Conservation (phyloP, 2,888 invertebrate genomes). For the Pollenia angustigena region DNA sequence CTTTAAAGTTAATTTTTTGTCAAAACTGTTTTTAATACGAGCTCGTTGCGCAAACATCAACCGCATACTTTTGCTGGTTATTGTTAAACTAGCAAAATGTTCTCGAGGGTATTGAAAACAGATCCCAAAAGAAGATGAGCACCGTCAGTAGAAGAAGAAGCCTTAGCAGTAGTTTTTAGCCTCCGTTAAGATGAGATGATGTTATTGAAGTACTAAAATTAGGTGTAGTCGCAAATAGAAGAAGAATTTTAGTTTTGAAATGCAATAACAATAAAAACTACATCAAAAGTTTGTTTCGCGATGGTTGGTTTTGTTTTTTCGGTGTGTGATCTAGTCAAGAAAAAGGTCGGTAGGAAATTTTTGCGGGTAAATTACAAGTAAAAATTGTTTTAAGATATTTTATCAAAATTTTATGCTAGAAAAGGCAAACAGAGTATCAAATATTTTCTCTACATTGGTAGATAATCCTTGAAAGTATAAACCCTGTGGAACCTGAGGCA, state of each 20-base stretch:
- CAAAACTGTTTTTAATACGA: constrained; percentile 20
- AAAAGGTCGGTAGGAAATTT: constrained; percentile 26
- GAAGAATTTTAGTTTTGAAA: constrained; percentile 21
- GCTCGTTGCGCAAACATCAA: constrained; percentile 42
- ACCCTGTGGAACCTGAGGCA: too few relatives aligned
- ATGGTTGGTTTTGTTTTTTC: constrained; percentile 3
- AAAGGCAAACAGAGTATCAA: too few relatives aligned
- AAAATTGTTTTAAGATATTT: neutral
- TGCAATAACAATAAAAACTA: constrained; percentile 57
- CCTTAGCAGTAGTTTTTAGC: constrained; percentile 22
- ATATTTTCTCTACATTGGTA: too few relatives aligned
- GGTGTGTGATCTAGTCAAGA: neutral
- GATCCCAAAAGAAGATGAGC: constrained; percentile 34
- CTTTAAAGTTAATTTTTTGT: constrained; percentile 7
- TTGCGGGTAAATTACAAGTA: neutral
- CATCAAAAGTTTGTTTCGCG: constrained; percentile 57
- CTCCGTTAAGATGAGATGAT: constrained; percentile 45
- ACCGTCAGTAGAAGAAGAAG: neutral
- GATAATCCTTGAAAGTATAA: too few relatives aligned
- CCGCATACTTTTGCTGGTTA: constrained; percentile 42
- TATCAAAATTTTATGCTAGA: neutral
- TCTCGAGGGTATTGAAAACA: constrained; percentile 63
- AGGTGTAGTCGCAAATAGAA: constrained; percentile 19
- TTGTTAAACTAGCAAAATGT: constrained; percentile 67
- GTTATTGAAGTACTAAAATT: constrained; percentile 2